Conservation (phyloP, 2,113 vertebrate species). For the Mesoclemmys tuberculata region DNA sequence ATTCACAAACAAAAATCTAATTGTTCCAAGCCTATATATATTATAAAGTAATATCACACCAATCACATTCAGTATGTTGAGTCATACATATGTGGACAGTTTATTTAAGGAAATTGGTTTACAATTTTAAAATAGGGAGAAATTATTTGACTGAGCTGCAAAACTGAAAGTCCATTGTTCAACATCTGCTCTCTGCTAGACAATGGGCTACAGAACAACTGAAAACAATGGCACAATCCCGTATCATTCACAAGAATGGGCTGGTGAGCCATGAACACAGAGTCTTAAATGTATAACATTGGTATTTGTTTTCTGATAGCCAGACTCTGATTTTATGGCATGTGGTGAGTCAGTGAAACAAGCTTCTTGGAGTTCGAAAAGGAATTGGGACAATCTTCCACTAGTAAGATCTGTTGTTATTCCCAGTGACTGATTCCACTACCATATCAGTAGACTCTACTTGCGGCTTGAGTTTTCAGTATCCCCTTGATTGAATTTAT, state of each 20-base stretch:
- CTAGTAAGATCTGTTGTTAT: neutral
- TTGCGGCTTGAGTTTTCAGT: neutral
- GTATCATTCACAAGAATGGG: neutral
- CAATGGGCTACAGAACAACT: neutral
- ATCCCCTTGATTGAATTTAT: neutral
- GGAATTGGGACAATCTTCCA: neutral
- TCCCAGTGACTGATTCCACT: neutral
- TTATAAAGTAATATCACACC: neutral
- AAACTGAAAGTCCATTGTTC: neutral
- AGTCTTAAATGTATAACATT: neutral
- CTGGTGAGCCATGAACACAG: neutral
- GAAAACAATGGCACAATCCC: neutral
- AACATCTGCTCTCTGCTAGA: neutral
- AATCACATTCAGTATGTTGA: neutral
- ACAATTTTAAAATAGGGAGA: neutral
- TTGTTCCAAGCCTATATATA: neutral
- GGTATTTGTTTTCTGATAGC: neutral
- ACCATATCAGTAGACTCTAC: neutral
- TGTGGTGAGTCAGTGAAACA: neutral
- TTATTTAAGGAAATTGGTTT: neutral
- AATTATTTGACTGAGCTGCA: neutral
- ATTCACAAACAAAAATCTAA: neutral
- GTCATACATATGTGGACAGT: neutral
- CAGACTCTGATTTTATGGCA: neutral
- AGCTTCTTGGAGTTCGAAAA: neutral